Percentiles rank a stretch among this genome's conserved stretches.
These are phyloP conservation scores for Girardinichthys multiradiatus DNA, from an alignment of 2,113 vertebrate genomes.

Conservation along the genomic window DNA sequence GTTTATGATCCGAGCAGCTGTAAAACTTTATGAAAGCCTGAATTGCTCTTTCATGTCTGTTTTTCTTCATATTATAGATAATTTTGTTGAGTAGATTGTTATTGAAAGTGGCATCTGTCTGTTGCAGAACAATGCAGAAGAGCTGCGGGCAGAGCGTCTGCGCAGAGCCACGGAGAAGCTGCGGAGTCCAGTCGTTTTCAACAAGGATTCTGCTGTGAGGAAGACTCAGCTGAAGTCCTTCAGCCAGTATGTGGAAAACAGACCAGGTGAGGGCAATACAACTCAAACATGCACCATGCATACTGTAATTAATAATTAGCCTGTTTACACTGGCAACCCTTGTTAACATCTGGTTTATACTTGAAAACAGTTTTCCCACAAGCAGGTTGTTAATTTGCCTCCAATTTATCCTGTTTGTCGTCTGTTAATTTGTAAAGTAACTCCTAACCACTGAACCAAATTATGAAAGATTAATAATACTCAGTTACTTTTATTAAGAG, in stretches of 20 bases:
- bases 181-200: slow-evolving; percentile 93
- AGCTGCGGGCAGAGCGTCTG: slow-evolving; percentile 87
- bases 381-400: too few species aligned
- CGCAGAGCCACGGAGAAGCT: slow-evolving; percentile 91
- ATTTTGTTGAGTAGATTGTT: neutral
- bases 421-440: too few species aligned
- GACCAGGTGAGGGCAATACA: slow-evolving; percentile 87
- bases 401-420: too few species aligned
- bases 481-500: too few species aligned
- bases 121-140: slow-evolving; percentile 88
- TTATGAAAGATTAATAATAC: too few species aligned
- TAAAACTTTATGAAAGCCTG: too few species aligned
- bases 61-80: neutral
- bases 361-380: neutral
- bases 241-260: slow-evolving; percentile 96
- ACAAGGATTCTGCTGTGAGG: slow-evolving; percentile 92
- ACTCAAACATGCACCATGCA: slow-evolving; percentile 11
- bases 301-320: slow-evolving; percentile 33
- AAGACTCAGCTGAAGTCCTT: slow-evolving; percentile 99
- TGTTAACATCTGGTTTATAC: neutral
- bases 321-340: slow-evolving; percentile 17
- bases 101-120: neutral
- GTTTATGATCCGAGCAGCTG: too few species aligned
- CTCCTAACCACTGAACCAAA: too few species aligned
- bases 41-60: neutral